phyloP scores from a whole-genome alignment of 2,888 invertebrate genomes.

The Orgyia antiqua region DNA sequence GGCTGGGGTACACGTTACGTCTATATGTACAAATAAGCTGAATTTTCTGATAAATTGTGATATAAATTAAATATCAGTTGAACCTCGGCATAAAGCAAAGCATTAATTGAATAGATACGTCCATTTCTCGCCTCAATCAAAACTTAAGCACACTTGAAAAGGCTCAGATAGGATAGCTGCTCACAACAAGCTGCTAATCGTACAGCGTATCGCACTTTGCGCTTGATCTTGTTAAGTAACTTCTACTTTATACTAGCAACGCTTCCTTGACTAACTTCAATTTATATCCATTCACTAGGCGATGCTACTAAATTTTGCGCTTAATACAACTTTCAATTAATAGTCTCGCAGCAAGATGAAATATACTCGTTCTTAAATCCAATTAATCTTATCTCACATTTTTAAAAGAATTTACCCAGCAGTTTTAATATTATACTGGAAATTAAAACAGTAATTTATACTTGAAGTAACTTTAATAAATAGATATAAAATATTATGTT shows the following conservation, averaged over 20 bases:
- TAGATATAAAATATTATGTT: too few relatives aligned
- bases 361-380: too few relatives aligned
- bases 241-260: conserved; percentile 22
- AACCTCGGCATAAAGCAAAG: conserved; percentile 52
- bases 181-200: conserved; percentile 53
- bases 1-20: too few relatives aligned
- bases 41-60: conserved; percentile 65
- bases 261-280: conserved; percentile 16
- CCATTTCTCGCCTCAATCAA: conserved; percentile 64
- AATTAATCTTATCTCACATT: too few relatives aligned
- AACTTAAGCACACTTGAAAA: conserved; percentile 73
- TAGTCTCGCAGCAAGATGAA: too few relatives aligned
- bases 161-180: conserved; percentile 49
- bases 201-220: conserved; percentile 64
- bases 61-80: conserved; percentile 58
- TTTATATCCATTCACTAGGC: conserved; percentile 7
- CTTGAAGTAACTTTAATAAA: too few relatives aligned
- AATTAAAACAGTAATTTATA: too few relatives aligned
- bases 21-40: conserved; percentile 57
- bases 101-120: conserved; percentile 76
- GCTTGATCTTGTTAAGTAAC: conserved; percentile 48
- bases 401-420: too few relatives aligned
- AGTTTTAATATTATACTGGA: too few relatives aligned
- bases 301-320: too few relatives aligned
- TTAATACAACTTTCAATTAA: too few relatives aligned